Percentiles rank a stretch among this genome's conserved stretches.
Evolutionary conservation across 2,113 vertebrate genomes (phyloP).

Genomic region (Crotalus tigris): DNA sequence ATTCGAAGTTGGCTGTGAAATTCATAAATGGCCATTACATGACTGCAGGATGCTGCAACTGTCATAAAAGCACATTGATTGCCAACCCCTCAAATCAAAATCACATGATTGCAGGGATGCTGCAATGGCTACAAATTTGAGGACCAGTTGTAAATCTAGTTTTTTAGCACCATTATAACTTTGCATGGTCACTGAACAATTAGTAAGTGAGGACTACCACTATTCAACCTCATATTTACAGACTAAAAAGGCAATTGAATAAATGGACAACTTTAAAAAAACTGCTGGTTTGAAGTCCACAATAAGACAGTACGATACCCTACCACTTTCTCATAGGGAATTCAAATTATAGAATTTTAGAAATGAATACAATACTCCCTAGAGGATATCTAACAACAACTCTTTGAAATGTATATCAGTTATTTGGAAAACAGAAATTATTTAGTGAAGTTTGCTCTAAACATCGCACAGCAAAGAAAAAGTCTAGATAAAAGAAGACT

Average conservation of each 20-base stretch:
- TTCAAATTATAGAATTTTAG: background rate
- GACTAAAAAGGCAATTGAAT: background rate
- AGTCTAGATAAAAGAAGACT: conserved; percentile 36
- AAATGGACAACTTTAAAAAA: background rate
- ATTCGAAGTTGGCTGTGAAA: too few relatives aligned
- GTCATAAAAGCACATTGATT: background rate
- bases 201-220: background rate
- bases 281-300: background rate
- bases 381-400: background rate
- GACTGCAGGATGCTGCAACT: background rate
- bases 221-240: background rate
- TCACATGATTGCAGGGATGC: background rate
- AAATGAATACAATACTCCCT: background rate
- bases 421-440: conserved; percentile 24
- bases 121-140: background rate
- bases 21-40: too few relatives aligned
- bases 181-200: background rate
- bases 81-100: background rate
- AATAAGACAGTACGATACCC: background rate
- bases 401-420: background rate
- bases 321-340: background rate
- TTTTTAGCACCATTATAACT: background rate
- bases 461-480: conserved; percentile 27
- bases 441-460: conserved; percentile 22
- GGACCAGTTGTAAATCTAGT: background rate